A percentile compares a stretch with the other conserved stretches of the same genome.
phyloP scores from a whole-genome alignment of 2,888 invertebrate genomes.

The Epistrophe eligans region DNA sequence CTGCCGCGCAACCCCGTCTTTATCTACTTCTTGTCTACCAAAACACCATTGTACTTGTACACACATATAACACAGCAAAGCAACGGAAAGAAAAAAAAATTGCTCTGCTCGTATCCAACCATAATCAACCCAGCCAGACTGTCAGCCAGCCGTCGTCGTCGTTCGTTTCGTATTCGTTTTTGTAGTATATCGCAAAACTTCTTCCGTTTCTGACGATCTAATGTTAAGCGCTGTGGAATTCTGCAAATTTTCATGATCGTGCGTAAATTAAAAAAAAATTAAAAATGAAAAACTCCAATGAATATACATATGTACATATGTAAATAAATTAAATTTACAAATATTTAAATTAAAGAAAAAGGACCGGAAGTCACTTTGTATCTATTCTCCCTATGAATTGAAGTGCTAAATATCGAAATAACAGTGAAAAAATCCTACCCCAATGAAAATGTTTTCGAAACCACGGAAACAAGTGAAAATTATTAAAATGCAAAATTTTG shows the following conservation, averaged over 20 bases:
- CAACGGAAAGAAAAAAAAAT: not conserved
- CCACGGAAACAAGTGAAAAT: constrained; percentile 14
- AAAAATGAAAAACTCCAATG: not conserved
- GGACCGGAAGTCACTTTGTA: constrained; percentile 42
- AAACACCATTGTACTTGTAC: not conserved
- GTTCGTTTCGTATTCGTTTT: constrained; percentile 2
- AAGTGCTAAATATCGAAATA: not conserved
- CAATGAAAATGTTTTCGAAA: constrained; percentile 13
- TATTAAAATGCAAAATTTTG: constrained; percentile 5
- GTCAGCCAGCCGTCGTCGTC: constrained; percentile 33
- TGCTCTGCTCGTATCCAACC: constrained; percentile 1
- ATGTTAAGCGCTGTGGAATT: not conserved
- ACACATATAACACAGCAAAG: not conserved
- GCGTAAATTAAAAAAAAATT: constrained; percentile 12
- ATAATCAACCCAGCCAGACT: constrained; percentile 21
- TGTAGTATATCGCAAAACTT: constrained; percentile 69
- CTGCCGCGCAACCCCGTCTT: not conserved
- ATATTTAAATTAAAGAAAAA: constrained; percentile 13
- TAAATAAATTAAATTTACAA: not conserved
- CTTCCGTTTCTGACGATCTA: constrained; percentile 56
- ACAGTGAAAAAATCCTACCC: constrained; percentile 18
- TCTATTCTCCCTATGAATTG: not conserved
- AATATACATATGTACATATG: too few species aligned
- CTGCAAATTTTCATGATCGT: constrained; percentile 15
- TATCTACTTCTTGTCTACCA: not conserved